Base-by-base conservation (phyloP, 2,797 vertebrate genomes). In the Hippocampus kuda region DNA sequence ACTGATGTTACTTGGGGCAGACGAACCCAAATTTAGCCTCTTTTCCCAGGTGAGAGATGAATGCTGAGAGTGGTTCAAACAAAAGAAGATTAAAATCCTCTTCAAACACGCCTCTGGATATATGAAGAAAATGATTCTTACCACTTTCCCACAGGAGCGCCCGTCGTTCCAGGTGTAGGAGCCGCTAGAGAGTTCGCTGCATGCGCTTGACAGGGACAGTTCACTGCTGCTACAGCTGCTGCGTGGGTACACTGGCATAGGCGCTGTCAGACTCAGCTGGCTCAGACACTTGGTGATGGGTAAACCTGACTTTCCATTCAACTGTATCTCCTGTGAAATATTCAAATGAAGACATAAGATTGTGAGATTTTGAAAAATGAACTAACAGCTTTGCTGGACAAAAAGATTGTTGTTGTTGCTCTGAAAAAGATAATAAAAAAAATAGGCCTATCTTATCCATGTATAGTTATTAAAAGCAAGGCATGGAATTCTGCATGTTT, bases 191-290 rank as follows among this genome's bases (percentile, higher is more conserved):
- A 91, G 93, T 82, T 97, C 95, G 10, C 95, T 97, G 91, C 95
- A 97, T 38, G 93, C 92, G 65, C 95, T 96, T 0, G 95, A 96
- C 77, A 96, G 89, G 38, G 95, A 97, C 49, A 96, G 76, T 77
- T 97, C 95, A 44, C 95, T 97, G 81, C 93, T 94, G 71, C 94
- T 96, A 75, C 95, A 93, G 89, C 92, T 95, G 90, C 94, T 94
- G 80, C 89, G 92, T 53, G 90, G 91, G 85, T 92, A 94, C 2
- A 89, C 76, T 0, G 81, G 88, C 22, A 83, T 83, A 7, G 81
- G 87, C 49, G 80, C 85, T 0, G 90, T 88, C 81, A 88, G 56
- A 70, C 91, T 93, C 77, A 92, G 88, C 87, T 93, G 93, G 85
- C 85, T 93, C 83, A 89, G 89, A 85, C 91, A 92, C 84, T 89